These are phyloP conservation scores for Odontophorus gujanensis DNA, from an alignment of 2,113 vertebrate genomes.

Conservation along the genomic window DNA sequence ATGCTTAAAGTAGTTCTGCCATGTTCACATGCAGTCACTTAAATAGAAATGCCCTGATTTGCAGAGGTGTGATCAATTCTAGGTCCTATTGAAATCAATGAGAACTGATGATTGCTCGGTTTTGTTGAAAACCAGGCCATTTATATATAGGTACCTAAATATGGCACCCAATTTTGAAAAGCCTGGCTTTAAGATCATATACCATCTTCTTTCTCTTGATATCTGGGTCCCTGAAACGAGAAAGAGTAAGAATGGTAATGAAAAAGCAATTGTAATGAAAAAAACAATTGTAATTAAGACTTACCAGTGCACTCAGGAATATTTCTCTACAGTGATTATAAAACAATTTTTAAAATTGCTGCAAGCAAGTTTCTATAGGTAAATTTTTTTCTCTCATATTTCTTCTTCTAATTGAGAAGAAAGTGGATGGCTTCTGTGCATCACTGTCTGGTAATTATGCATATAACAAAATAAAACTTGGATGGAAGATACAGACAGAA, in stretches of 20 bases:
- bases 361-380: background rate
- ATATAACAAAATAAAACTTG: background rate
- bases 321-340: background rate
- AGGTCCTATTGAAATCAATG: conserved; percentile 49
- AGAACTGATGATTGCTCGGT: conserved; percentile 52
- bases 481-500: background rate
- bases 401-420: background rate
- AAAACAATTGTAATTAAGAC: background rate
- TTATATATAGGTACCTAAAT: conserved; percentile 69
- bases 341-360: background rate
- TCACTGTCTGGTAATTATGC: background rate
- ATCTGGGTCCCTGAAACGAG: conserved; percentile 17
- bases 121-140: conserved; percentile 57
- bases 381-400: background rate
- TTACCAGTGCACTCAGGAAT: background rate
- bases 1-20: background rate
- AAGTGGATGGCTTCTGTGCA: background rate
- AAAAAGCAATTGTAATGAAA: conserved; percentile 9
- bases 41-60: conserved; percentile 38
- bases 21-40: rapidly evolving
- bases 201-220: conserved; percentile 21
- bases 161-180: conserved; percentile 60
- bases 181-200: conserved; percentile 25
- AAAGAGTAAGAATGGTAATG: conserved; percentile 41
- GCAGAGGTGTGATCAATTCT: conserved; percentile 45